These are phyloP conservation scores for Crossaster papposus DNA, from an alignment of 53 echinoderm and acorn worm species.

Conservation along the genomic window DNA sequence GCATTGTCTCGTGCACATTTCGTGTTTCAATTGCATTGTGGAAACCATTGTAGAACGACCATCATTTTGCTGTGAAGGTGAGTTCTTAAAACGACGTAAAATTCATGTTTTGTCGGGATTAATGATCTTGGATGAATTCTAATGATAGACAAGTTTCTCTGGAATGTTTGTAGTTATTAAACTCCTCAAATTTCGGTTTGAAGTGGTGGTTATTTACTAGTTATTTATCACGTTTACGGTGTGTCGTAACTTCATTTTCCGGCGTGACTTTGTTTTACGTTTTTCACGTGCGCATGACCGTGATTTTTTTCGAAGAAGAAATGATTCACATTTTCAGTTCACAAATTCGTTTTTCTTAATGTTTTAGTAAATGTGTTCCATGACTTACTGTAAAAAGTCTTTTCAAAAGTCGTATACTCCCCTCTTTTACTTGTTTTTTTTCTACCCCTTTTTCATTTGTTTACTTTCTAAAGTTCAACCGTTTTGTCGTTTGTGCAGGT, in stretches of 20 bases:
- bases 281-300: no score
- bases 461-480: no score
- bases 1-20: conserved; percentile 30
- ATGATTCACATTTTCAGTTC: neutral
- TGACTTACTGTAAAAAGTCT: no score
- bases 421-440: no score
- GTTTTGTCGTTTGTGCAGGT: conserved; percentile 15
- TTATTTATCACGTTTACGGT: conserved; percentile 20
- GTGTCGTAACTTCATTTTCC: neutral
- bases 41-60: neutral
- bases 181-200: neutral
- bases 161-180: no score
- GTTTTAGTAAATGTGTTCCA: neutral
- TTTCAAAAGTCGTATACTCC: no score
- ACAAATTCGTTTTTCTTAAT: neutral
- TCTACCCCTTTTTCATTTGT: no score
- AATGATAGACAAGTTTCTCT: neutral
- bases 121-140: neutral
- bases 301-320: neutral
- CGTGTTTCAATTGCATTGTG: neutral
- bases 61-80: conserved; percentile 1
- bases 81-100: neutral
- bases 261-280: neutral
- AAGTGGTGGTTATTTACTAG: neutral
- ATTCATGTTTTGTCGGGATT: neutral